phyloP scores from a whole-genome alignment of 2,888 invertebrate genomes.

The Papilio elwesi region DNA sequence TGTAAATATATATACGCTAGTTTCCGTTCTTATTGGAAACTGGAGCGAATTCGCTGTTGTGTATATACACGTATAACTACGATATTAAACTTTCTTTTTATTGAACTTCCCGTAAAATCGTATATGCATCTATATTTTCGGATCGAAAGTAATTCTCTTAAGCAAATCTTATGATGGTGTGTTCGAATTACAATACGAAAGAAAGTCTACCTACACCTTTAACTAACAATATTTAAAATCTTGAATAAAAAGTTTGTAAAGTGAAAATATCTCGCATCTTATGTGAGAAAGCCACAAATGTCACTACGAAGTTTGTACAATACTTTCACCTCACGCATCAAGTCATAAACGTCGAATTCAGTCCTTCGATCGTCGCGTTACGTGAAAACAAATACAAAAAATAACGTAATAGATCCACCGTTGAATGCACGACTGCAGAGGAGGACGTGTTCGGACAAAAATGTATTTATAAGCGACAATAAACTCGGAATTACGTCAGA shows the following conservation, averaged over 20 bases:
- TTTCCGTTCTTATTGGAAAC: conserved; percentile 21
- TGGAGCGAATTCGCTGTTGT: conserved; percentile 1
- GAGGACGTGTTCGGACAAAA: conserved; percentile 28
- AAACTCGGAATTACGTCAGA: conserved; percentile 70
- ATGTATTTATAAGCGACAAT: conserved; percentile 50
- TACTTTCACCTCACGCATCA: conserved; percentile 29
- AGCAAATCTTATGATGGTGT: conserved; percentile 12
- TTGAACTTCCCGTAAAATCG: neutral
- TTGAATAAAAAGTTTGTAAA: conserved; percentile 12
- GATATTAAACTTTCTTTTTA: neutral
- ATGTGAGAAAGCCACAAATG: conserved; percentile 30
- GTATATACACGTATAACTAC: neutral
- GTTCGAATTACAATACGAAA: conserved; percentile 6
- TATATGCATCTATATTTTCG: neutral
- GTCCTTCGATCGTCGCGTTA: conserved; percentile 22
- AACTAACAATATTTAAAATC: conserved; percentile 18
- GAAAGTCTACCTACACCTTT: conserved; percentile 15
- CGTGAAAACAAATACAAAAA: neutral
- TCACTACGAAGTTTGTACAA: conserved; percentile 18
- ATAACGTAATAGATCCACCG: neutral
- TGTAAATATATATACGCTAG: conserved; percentile 1
- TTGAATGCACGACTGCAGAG: conserved; percentile 8
- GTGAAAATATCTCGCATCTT: conserved; percentile 31
- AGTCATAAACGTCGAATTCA: conserved; percentile 30
- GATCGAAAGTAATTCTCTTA: conserved; percentile 21